Percentiles rank a stretch among this genome's conserved stretches.
These are phyloP conservation scores for Helicoverpa zea DNA, from an alignment of 1,140 invertebrate genomes.

Conservation along the genomic window DNA sequence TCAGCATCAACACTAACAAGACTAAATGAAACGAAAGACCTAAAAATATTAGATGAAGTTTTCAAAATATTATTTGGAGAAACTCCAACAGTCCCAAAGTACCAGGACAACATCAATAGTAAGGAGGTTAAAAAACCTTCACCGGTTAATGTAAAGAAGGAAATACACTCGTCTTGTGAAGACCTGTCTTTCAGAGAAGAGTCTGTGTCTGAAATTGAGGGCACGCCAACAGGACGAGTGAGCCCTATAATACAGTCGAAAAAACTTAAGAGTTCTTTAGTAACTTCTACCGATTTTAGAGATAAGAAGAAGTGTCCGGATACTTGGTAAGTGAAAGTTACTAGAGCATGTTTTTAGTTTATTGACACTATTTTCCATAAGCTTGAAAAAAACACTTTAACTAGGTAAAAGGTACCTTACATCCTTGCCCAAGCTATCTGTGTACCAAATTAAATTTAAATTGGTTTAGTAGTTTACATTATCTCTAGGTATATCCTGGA, in stretches of 20 bases:
- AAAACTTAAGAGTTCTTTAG: slow-evolving; percentile 57
- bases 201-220: slow-evolving; percentile 73
- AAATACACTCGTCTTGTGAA: slow-evolving; percentile 34
- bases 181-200: slow-evolving; percentile 58
- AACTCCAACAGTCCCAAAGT: neutral
- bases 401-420: no score
- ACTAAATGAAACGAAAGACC: slow-evolving; percentile 72
- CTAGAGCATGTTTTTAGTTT: no score
- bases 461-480: no score
- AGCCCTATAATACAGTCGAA: slow-evolving; percentile 78
- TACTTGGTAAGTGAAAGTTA: slow-evolving; percentile 63
- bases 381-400: no score
- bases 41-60: slow-evolving; percentile 64
- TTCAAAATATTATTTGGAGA: slow-evolving; percentile 73
- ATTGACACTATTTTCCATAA: no score
- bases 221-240: slow-evolving; percentile 69
- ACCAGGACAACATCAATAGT: neutral
- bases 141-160: slow-evolving; percentile 55
- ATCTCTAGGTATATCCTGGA: no score
- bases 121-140: slow-evolving; percentile 23
- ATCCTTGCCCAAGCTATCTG: no score
- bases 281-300: slow-evolving; percentile 57
- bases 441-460: no score
- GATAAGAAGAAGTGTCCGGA: slow-evolving; percentile 79
- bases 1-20: slow-evolving; percentile 70